Evolutionary conservation across 2,888 invertebrate genomes (phyloP), one percentile per base, ranked within the genome.

Genomic region (Euzophera pinguis): DNA sequence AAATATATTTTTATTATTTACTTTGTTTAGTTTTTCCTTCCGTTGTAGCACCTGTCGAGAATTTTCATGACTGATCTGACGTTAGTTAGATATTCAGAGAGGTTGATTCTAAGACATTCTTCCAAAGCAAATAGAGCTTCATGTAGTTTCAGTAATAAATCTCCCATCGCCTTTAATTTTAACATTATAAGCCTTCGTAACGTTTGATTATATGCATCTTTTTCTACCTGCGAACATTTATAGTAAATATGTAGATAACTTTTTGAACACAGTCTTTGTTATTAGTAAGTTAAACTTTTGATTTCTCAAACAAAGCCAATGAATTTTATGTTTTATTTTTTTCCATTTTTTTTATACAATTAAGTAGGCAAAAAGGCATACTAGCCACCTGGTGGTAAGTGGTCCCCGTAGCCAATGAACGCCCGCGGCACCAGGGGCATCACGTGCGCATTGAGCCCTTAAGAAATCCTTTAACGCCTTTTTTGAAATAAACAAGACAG

Each of bases 221-320:
- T 71, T 58, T 77, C 73, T 65, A 85, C 75, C 85, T 85, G 64
- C n/a, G 75, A 52, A 5, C 45, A 7, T 29, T n/a, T 32, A 43
- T 35, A 10, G 17, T 9, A 42, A 13, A 41, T 45, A 10, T 39
- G 32, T 27, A 47, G 39, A 34, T 32, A n/a, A n/a, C n/a, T n/a
- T n/a, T n/a, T n/a, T n/a, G n/a, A n/a, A n/a, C n/a, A n/a, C n/a
- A n/a, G n/a, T n/a, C n/a, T n/a, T n/a, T n/a, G n/a, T n/a, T n/a
- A n/a, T n/a, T n/a, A n/a, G n/a, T n/a, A n/a, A n/a, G n/a, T n/a
- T n/a, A n/a, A n/a, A n/a, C n/a, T n/a, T n/a, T n/a, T n/a, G n/a
- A n/a, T n/a, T n/a, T n/a, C n/a, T n/a, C n/a, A n/a, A n/a, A n/a
- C n/a, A n/a, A n/a, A n/a, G n/a, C n/a, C n/a, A n/a, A n/a, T n/a